phyloP scores from a whole-genome alignment of 2,113 vertebrate species.

The Zosterops pallidus region DNA sequence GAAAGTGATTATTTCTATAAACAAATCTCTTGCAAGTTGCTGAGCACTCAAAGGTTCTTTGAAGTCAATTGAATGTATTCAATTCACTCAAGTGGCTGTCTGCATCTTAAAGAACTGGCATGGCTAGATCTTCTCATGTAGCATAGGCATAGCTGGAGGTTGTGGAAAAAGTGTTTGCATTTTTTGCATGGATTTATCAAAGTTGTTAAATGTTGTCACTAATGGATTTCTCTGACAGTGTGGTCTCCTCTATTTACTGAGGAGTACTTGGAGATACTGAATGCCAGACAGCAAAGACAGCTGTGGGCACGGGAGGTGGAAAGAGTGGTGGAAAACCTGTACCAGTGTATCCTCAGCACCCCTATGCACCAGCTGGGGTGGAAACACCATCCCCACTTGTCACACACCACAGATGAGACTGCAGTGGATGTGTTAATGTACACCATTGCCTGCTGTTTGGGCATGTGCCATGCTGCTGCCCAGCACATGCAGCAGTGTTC shows the following conservation, averaged over 20 bases:
- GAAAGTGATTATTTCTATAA: slow-evolving; percentile 10
- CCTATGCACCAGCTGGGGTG: not conserved
- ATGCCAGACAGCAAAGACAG: not conserved
- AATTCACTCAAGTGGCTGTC: not conserved
- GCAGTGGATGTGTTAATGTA: not conserved
- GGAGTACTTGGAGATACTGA: not conserved
- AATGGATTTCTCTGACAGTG: not conserved
- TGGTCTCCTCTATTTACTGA: not conserved
- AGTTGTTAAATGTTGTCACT: not conserved
- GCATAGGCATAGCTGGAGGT: not conserved
- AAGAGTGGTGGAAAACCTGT: not conserved
- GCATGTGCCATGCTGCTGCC: not conserved
- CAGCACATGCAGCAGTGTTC: not conserved
- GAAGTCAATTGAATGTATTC: not conserved
- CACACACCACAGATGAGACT: not conserved
- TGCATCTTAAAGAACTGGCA: not conserved
- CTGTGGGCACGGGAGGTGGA: not conserved
- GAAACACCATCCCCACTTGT: not conserved
- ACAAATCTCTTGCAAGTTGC: not conserved
- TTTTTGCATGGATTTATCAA: not conserved
- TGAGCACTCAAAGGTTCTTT: not conserved
- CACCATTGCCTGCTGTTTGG: not conserved
- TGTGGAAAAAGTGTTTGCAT: not conserved
- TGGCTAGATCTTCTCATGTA: not conserved
- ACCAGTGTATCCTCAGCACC: not conserved